These are phyloP conservation scores for Sylvia borin DNA, from an alignment of 2,797 vertebrate genomes.

Conservation along the genomic window DNA sequence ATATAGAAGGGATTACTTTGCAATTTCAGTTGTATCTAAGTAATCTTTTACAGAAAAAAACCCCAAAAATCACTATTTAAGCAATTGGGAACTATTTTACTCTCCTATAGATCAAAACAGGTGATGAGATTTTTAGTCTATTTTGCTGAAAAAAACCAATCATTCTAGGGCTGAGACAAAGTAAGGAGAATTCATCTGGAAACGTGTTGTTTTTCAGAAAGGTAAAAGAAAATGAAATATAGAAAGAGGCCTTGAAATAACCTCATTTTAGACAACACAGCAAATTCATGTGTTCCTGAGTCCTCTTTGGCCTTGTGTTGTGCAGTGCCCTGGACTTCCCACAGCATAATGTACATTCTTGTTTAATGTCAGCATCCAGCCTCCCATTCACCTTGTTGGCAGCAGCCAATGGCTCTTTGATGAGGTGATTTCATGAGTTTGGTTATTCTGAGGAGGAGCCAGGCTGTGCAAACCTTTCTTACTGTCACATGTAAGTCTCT, in stretches of 20 bases:
- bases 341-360: background rate
- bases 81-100: background rate
- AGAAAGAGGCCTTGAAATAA: slow-evolving; percentile 1
- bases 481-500: background rate
- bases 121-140: background rate
- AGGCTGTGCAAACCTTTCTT: background rate
- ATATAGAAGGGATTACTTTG: background rate
- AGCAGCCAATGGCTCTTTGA: background rate
- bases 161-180: background rate
- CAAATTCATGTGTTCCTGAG: background rate
- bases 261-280: background rate
- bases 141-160: background rate
- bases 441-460: background rate
- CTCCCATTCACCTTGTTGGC: background rate
- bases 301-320: background rate
- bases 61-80: background rate
- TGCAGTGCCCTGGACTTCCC: background rate
- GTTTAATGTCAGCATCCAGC: background rate
- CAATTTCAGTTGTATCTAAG: background rate
- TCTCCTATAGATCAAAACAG: background rate
- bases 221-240: background rate
- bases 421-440: background rate
- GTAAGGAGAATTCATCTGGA: background rate
- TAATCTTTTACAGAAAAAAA: background rate
- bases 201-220: background rate